Evolutionary conservation across 2,888 invertebrate species (phyloP), one percentile per base, ranked within the genome.

Genomic region (Drosophila nr. perissopoda): DNA sequence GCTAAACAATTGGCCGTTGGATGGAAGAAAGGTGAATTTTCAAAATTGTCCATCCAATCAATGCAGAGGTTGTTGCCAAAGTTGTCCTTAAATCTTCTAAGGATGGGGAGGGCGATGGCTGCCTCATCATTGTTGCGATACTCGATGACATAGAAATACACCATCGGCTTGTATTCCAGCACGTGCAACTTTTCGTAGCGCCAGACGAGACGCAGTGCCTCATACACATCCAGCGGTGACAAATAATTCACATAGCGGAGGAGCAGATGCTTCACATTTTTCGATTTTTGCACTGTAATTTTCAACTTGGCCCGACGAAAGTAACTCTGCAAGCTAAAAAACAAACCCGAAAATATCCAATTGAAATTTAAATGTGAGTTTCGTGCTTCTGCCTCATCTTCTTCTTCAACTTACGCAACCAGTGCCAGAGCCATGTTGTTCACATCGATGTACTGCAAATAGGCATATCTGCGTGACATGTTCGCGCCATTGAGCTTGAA

Each of bases 81-180:
- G 0, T 11, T 0, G 1, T 36, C 6, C 0, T 54, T 42, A 0
- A 48, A 25, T 6, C 4, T 29, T 6, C 65, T 70, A 13, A 89
- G 29, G 0, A 53, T 36, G 1, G 83, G 75, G 18, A 89, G 79
- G 0, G 84, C 92, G 25, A 69, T 61, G 4, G 90, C 86, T 1
- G 92, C 92, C 16, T 81, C 76, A 2, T 89, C 84, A 36, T 91
- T 92, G 48, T 89, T 92, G 7, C 81, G 78, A 67, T 91, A 92
- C 0, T 76, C 51, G 1, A 92, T 80, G 51, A 88, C 65, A 27
- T 91, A 92, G 56, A 79, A 62, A 52, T 79, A 89, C 8, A 36
- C 25, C 2, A 52, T 27, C 0, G 76, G 81, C 0, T 18, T 29
- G 0, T 68, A 7, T 53, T 88, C 87, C 25, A 70, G 72, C 0